A percentile compares a stretch with the other conserved stretches of the same genome.
Evolutionary conservation across 23 tunicate genomes (phyloP).

Genomic region (Trididemnum miniatum): DNA sequence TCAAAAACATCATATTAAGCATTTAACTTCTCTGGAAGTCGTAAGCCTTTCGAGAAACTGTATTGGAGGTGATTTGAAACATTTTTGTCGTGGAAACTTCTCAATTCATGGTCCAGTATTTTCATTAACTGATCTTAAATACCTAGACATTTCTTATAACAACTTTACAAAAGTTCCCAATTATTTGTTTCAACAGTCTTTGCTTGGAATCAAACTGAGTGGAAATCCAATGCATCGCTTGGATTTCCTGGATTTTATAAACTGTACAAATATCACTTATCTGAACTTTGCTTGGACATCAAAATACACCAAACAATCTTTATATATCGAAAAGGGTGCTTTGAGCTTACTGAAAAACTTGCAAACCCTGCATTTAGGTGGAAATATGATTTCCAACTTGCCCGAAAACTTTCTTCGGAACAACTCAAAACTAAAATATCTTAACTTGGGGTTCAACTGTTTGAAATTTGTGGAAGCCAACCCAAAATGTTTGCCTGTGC

Average conservation of each 20-base stretch:
- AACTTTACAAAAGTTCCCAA: background rate
- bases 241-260: background rate
- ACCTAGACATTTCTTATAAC: constrained; percentile 8
- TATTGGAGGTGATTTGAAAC: background rate
- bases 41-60: background rate
- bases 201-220: constrained; percentile 5
- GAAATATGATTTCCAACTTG: background rate
- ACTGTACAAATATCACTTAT: background rate
- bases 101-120: background rate
- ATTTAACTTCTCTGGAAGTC: background rate
- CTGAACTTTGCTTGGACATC: constrained; percentile 11
- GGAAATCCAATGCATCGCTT: background rate
- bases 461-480: background rate
- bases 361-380: background rate
- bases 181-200: background rate
- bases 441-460: constrained; percentile 5
- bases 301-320: background rate
- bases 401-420: background rate
- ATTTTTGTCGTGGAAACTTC: constrained; percentile 5
- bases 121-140: background rate
- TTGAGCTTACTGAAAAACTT: background rate
- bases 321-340: background rate
- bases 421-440: background rate
- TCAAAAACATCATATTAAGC: background rate
- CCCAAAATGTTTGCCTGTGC: background rate